A percentile compares a stretch with the other conserved stretches of the same genome.
Evolutionary conservation across 2,797 vertebrate species (phyloP).

Genomic region (Chlorospingus flavigularis): DNA sequence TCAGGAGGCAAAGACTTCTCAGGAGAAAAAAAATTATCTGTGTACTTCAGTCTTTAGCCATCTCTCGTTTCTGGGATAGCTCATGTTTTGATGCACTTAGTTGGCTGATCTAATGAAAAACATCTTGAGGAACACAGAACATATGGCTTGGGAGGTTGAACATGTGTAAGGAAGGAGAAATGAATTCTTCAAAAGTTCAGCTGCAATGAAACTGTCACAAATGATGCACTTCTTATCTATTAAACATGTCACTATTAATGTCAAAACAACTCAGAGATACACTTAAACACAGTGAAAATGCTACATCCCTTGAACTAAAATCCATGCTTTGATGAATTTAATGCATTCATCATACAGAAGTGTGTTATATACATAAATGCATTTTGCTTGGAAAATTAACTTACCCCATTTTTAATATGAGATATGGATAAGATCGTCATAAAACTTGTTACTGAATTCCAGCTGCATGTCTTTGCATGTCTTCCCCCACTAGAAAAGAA

Average conservation of each 20-base stretch:
- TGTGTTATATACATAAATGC: not conserved
- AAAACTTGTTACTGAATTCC: not conserved
- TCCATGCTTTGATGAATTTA: not conserved
- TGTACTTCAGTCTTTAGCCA: not conserved
- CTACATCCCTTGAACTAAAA: not conserved
- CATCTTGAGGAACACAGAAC: not conserved
- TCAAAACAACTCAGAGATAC: not conserved
- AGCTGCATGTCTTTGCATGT: not conserved
- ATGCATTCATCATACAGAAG: not conserved
- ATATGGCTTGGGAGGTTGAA: not conserved
- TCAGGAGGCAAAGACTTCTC: not conserved
- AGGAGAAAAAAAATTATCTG: not conserved
- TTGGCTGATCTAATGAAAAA: not conserved
- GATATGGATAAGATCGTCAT: not conserved
- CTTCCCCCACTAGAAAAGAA: not conserved
- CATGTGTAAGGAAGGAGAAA: not conserved
- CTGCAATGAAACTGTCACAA: not conserved
- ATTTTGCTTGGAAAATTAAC: not conserved
- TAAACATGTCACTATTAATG: not conserved
- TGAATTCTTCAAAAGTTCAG: conserved; percentile 4
- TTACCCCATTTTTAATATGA: not conserved
- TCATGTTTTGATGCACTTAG: not conserved
- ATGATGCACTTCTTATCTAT: not conserved
- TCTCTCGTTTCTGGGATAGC: not conserved
- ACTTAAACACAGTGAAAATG: not conserved